Conservation (phyloP, 2,797 vertebrate species). For the Rhincodon typus region DNA sequence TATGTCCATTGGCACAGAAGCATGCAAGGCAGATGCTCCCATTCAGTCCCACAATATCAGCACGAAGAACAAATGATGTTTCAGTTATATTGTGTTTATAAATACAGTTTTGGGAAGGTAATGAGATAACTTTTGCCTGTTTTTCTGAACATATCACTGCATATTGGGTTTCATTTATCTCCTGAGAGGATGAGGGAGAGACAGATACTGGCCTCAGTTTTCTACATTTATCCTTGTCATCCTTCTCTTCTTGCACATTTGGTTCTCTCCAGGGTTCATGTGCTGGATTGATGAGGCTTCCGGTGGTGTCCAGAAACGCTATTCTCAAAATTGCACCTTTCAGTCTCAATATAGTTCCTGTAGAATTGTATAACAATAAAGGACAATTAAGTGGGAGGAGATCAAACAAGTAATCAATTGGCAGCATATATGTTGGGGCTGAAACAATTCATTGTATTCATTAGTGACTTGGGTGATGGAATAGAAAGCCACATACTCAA, state of each 20-base stretch:
- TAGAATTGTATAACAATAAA: not conserved
- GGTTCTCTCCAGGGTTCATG: slow-evolving; percentile 85
- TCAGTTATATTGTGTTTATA: slow-evolving; percentile 97
- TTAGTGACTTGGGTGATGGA: not conserved
- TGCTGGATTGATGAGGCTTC: slow-evolving; percentile 72
- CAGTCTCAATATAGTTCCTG: slow-evolving; percentile 85
- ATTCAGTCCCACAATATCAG: slow-evolving; percentile 85
- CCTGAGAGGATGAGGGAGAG: slow-evolving; percentile 88
- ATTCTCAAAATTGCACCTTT: slow-evolving; percentile 87
- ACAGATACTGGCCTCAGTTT: slow-evolving; percentile 82
- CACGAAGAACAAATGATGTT: slow-evolving; percentile 89
- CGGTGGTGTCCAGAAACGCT: slow-evolving; percentile 84
- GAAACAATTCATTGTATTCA: not conserved
- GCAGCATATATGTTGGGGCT: not conserved
- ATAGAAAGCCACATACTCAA: not conserved
- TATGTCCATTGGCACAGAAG: slow-evolving; percentile 98
- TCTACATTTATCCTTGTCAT: slow-evolving; percentile 77
- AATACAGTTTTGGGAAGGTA: slow-evolving; percentile 89
- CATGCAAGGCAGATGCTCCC: slow-evolving; percentile 83
- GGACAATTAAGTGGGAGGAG: not conserved
- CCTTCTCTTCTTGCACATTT: slow-evolving; percentile 78
- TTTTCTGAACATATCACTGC: slow-evolving; percentile 97
- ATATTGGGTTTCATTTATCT: slow-evolving; percentile 88
- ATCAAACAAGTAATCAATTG: not conserved
- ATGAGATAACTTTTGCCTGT: slow-evolving; percentile 91